Evolutionary conservation across 2,797 vertebrate species (phyloP).

Genomic region (Prunella strophiata): DNA sequence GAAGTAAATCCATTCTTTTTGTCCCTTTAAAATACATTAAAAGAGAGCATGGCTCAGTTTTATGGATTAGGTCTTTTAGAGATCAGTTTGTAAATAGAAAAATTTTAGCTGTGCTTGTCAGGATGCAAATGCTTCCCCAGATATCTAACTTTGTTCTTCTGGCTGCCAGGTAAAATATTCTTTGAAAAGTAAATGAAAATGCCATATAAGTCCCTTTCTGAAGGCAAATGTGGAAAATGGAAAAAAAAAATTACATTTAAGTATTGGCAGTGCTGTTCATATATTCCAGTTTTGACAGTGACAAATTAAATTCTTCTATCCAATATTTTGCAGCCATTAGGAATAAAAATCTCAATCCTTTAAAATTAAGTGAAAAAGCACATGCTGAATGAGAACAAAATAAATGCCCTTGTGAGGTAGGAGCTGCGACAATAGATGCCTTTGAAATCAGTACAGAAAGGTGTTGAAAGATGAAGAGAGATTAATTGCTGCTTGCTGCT

Average conservation of each 20-base stretch:
- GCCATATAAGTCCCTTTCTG: not conserved
- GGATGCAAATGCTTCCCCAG: not conserved
- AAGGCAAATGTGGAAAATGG: not conserved
- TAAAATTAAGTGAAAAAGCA: not conserved
- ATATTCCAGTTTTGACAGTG: conserved; percentile 4
- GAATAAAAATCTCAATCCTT: not conserved
- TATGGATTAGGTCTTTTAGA: not conserved
- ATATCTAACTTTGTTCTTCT: not conserved
- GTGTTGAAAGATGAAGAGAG: not conserved
- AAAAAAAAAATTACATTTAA: not conserved
- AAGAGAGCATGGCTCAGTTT: not conserved
- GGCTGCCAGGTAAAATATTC: not conserved
- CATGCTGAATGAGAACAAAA: not conserved
- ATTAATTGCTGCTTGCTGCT: conserved; percentile 25
- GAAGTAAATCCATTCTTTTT: not conserved
- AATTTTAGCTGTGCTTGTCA: not conserved
- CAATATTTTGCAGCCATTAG: not conserved
- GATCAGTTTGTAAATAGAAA: not conserved
- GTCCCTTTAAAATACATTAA: not conserved
- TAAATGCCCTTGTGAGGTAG: not conserved
- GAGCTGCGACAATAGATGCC: not conserved
- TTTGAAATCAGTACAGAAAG: conserved; percentile 14
- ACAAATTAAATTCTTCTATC: not conserved
- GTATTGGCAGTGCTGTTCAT: not conserved
- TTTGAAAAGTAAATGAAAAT: conserved; percentile 8